Evolutionary conservation across 2,888 invertebrate species (phyloP), one percentile per base, ranked within the genome.

Genomic region (Eucera pruinosa): DNA sequence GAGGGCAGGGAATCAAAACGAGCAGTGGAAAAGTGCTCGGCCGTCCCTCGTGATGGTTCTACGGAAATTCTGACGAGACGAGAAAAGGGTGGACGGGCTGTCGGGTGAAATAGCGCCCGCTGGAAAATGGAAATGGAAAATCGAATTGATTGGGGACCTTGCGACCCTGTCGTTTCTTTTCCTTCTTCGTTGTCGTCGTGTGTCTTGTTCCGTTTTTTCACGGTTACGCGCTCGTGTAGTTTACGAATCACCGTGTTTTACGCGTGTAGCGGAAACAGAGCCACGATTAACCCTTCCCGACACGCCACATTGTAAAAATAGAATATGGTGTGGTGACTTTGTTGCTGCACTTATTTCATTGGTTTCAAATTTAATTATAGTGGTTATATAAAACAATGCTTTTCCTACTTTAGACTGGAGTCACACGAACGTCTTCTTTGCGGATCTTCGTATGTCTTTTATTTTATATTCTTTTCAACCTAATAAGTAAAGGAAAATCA

Each of bases 71-170:
- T 57, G 66, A 66, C 68, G 57, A 62, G 61, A 67, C 75, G 67
- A 57, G 76, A 52, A 70, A 77, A 66, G 70, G 70, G 60, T 77
- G 78, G 78, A 70, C 60, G 65, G 47, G 30, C 18, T 27, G 41
- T 6, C 36, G 4, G 33, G 33, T 48, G 64, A 52, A 52, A 54
- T 55, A 55, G 48, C 41, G n/a, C 13, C 18, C 36, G 50, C 27
- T 64, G 43, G 71, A 54, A 78, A 78, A 62, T 50, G 48, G 66
- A 47, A 78, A 71, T 62, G 71, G 65, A 43, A 71, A 69, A 65
- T 65, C 65, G 60, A 69, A 79, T 78, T 67, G 78, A 66, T 66
- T 43, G 50, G 41, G 20, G 61, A 27, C 54, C 64, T 25, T 57
- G 67, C 33, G 27, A 43, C 23, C 20, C 6, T 6, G 2, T 23